Evolutionary conservation across 92 coral and sea anemone genomes (phyloP), one percentile per base, ranked within the genome.

Genomic region (Phenganax marumi): DNA sequence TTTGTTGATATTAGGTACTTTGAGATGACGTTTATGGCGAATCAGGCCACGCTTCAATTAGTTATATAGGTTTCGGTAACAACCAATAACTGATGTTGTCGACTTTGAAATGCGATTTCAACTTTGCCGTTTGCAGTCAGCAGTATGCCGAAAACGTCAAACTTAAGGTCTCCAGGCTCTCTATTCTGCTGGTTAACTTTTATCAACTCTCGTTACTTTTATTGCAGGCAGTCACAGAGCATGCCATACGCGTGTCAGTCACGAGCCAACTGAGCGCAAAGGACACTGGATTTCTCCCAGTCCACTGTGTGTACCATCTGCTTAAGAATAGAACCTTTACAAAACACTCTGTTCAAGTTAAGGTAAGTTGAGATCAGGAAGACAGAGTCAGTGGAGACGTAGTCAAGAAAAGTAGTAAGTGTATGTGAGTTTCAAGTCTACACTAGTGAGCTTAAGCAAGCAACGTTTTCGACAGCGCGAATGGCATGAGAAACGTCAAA

Each of bases 271-370:
- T 94, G 48, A 92, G 90, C 76, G 88, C 91, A 62, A 81, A 89
- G n/a, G 92, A 90, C 84, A 60, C 90, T 13, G 98, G 98, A 24
- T 94, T 94, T 74, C 93, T 94, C 16, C 98, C 98, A 18, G 90
- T 94, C 61, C 98, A 94, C 84, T 94, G 98, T 70, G 89, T 94
- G 70, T 97, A 94, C 66, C 98, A 94, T 74, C 88, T 94, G 75
- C 90, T 94, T 11, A 91, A 88, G 79, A 88, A 93, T 14, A 84
- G 98, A 82, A 91, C 98, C 11, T 94, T 94, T 77, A 92, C 97
- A 33, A 94, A 92, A 73, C 98, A 94, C 76, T 88, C 97, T 2
- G 98, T 94, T 8, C 89, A 93, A 62, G 98, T 94, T 53, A 94
- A 92, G 95, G 98, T 94, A 54, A 22, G 85, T n/a, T 8, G n/a